Base-by-base conservation (phyloP, 2,797 vertebrate species). In the Falco naumanni region DNA sequence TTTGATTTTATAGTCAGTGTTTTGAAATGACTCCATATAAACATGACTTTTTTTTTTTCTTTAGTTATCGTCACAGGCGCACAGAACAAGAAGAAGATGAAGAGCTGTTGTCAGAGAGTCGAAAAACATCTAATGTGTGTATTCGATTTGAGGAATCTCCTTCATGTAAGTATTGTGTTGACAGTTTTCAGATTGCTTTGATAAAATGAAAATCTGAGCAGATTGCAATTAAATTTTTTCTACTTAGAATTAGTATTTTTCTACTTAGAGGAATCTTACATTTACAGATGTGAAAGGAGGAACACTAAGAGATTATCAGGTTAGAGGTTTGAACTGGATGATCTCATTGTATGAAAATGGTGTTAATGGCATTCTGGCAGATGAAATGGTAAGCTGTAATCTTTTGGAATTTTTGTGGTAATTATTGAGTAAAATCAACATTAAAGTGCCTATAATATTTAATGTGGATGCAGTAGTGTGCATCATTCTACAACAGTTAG, bases 291-390 rank as follows among this genome's bases (percentile, higher is more conserved):
- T 99, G 92, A 99, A 99, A 98, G 98, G 98, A 95, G 98, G 99
- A 92, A 96, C 98, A 6, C 90, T 99, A 90, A 98, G 99, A 97
- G 99, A 99, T 98, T 99, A 99, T 95, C 99, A 99, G 96, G 98
- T 99, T 96, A 97, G 98, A 97, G 99, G 99, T 59, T 95, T 99
- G 92, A 99, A 99, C 97, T 99, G 99, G 99, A 98, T 99, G 98
- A 99, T 99, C 93, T 99, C 98, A 34, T 95, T 99, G 66, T 99
- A 99, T 97, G 99, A 99, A 98, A 99, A 99, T 95, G 99, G 99
- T 92, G 98, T 99, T 90, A 99, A 99, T 95, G 99, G 99, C 84
- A 99, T 99, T 97, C 98, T 99, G 97, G 99, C 99, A 63, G 99
- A 99, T 97, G 98, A 99, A 98, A 99, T 99, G 99, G 99, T 99